Evolutionary conservation across 1,140 invertebrate genomes (phyloP), one percentile per base, ranked within the genome.

Genomic region (Drosophila gunungcola): DNA sequence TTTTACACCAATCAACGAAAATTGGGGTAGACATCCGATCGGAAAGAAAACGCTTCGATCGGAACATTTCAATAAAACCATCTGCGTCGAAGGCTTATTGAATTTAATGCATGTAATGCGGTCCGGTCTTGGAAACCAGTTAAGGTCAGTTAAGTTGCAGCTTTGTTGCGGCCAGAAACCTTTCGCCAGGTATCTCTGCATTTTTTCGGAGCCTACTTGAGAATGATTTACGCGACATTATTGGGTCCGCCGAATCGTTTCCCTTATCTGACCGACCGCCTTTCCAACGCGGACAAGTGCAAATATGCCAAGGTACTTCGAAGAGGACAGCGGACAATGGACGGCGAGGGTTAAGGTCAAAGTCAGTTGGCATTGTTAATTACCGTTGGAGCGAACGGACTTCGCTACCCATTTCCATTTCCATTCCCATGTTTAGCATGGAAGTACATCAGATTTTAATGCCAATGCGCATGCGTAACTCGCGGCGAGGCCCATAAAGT

Each of bases 291-390:
- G 41, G 42, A 75, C 73, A 76, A 76, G 73, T 75, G 73, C 69
- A 73, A 73, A 73, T 73, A 73, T 73, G 69, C 69, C 69, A 73
- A 73, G 69, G 69, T 52, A 52, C 46, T 42, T 43, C 12, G 34
- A 64, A 5, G 36, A 13, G 38, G 62, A 1, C 16, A 16, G 3
- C 4, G 46, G 62, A 39, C 77, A 65, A 10, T 69, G 53, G 25
- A 54, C 32, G 49, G 39, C 78, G 63, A 80, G 80, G 86, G 84
- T 88, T 89, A 88, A 88, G 84, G 84, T 88, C 84, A 88, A 89
- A 89, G 84, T 89, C 84, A 78, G 80, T 65, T 80, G 82, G 88
- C 73, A 80, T 84, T 75, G 80, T 70, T 88, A 89, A 88, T 88
- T 88, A 78, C 84, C 73, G 61, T 76, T 79, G 78, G 43, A 78